Percentiles rank a stretch among this genome's conserved stretches.
These are phyloP conservation scores for Whitmania pigra DNA, from an alignment of 1,140 invertebrate species.

Conservation along the genomic window DNA sequence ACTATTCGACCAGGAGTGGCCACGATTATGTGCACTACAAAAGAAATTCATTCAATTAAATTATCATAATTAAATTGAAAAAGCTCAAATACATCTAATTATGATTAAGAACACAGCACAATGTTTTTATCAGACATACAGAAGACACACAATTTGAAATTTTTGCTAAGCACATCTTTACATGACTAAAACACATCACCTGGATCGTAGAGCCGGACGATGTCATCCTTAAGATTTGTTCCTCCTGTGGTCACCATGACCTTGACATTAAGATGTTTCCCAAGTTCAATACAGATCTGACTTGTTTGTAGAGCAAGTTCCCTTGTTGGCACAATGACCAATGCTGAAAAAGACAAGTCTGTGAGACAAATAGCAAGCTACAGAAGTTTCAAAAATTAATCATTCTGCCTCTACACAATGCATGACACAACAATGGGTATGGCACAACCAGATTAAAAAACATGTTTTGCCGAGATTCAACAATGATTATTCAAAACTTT, in stretches of 20 bases:
- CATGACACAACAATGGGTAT: too few relatives aligned
- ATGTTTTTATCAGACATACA: not conserved
- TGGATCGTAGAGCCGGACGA: conserved; percentile 98
- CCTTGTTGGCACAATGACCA: conserved; percentile 95
- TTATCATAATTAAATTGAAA: not conserved
- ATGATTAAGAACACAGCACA: not conserved
- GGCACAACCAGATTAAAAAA: too few relatives aligned
- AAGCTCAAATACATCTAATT: not conserved
- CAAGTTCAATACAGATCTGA: conserved; percentile 96
- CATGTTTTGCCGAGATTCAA: too few relatives aligned
- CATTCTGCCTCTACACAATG: not conserved
- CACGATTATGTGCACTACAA: conserved; percentile 89
- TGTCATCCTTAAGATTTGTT: conserved; percentile 95
- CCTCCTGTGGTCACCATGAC: conserved; percentile 99
- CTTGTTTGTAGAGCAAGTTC: conserved; percentile 97
- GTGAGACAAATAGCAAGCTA: not conserved
- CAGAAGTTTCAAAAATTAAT: not conserved
- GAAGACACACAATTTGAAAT: not conserved
- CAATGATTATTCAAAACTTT: too few relatives aligned
- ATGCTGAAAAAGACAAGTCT: conserved; percentile 49
- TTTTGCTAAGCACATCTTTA: not conserved
- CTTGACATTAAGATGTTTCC: conserved; percentile 56
- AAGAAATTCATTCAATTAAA: conserved; percentile 11
- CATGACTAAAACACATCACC: conserved; percentile 33
- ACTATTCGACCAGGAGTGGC: conserved; percentile 97